A percentile compares a stretch with the other conserved stretches of the same genome.
These are phyloP conservation scores for Parazoanthus swiftii DNA, from an alignment of 92 coral and sea anemone species.

Conservation along the genomic window DNA sequence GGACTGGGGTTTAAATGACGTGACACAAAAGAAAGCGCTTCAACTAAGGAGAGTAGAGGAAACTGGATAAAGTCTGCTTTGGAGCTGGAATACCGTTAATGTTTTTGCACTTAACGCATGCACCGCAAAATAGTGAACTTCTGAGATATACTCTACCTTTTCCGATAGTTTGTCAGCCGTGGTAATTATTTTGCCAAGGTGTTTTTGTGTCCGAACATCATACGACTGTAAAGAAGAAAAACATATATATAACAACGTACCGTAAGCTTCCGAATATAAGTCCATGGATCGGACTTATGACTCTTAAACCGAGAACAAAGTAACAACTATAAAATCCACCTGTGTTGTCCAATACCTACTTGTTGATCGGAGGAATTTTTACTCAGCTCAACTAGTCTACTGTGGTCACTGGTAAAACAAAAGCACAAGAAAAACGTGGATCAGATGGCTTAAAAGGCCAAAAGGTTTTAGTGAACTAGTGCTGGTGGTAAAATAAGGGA, in stretches of 20 bases:
- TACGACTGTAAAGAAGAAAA: not conserved
- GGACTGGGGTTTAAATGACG: too few species aligned
- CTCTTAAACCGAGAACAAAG: not conserved
- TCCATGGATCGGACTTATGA: too few species aligned
- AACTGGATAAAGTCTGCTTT: too few species aligned
- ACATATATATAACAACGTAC: not conserved
- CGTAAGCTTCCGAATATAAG: too few species aligned
- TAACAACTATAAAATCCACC: not conserved
- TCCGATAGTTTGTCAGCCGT: constrained; percentile 26
- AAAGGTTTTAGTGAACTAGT: not conserved
- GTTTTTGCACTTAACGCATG: not conserved
- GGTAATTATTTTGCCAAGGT: constrained; percentile 25
- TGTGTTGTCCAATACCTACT: not conserved
- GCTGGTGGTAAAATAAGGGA: too few species aligned
- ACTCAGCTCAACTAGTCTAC: constrained; percentile 32
- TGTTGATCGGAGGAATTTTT: constrained; percentile 27
- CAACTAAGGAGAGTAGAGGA: too few species aligned
- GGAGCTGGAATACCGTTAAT: not conserved
- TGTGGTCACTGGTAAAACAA: constrained; percentile 20
- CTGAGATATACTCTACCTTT: constrained; percentile 1
- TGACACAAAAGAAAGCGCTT: too few species aligned
- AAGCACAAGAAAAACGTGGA: not conserved
- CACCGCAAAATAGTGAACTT: not conserved
- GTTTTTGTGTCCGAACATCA: constrained; percentile 37
- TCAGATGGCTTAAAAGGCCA: not conserved